These are phyloP conservation scores for Lasioglossum oenotherae DNA, from an alignment of 2,888 invertebrate species.

Conservation along the genomic window DNA sequence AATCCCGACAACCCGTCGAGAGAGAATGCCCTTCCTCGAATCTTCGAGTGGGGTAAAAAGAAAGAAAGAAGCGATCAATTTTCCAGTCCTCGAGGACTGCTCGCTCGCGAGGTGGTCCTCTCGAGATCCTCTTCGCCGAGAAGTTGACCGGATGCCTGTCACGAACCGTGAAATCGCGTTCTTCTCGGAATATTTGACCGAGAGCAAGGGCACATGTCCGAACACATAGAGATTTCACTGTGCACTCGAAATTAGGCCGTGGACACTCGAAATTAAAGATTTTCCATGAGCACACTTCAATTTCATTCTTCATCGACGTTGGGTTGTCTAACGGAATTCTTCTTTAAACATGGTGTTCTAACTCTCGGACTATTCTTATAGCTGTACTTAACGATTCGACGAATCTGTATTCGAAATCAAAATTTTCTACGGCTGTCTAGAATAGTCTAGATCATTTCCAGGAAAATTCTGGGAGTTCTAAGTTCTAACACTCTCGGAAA, in stretches of 20 bases:
- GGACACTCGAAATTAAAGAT: no score
- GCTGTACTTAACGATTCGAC: no score
- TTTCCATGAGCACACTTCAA: no score
- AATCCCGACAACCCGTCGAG: constrained; percentile 57
- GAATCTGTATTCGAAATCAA: no score
- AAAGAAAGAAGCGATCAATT: constrained; percentile 50
- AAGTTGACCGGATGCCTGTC: not conserved
- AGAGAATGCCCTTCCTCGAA: constrained; percentile 58
- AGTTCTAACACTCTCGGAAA: no score
- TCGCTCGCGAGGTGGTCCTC: constrained; percentile 33
- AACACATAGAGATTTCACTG: not conserved
- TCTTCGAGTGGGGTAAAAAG: constrained; percentile 8
- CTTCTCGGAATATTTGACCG: not conserved
- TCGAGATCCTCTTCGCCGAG: constrained; percentile 13
- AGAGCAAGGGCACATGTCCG: not conserved
- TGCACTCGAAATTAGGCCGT: not conserved
- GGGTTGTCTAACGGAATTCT: no score
- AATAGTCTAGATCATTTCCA: no score
- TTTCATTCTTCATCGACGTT: no score
- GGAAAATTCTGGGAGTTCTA: no score
- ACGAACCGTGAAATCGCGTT: not conserved
- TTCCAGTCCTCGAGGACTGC: constrained; percentile 33
- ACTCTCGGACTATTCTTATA: no score
- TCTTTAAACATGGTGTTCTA: no score
- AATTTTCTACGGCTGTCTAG: no score